Evolutionary conservation across 2,888 invertebrate species (phyloP), one percentile per base, ranked within the genome.

Genomic region (Parapristionchus giblindavisi): DNA sequence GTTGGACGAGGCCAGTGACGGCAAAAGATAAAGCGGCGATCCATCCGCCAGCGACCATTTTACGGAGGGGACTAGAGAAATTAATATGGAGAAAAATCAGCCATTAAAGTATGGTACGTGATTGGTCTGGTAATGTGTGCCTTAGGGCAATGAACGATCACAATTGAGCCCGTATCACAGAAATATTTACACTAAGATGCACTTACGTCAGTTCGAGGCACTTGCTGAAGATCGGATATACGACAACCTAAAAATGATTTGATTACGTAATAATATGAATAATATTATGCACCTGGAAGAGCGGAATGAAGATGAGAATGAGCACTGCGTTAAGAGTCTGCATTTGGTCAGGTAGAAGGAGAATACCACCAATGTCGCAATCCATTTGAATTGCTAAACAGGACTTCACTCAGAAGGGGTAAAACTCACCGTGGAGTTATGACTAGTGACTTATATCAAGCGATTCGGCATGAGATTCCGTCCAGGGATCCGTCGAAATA

Each of bases 41-140:
- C 32, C 94, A 86, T 56, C 97, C 96, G 6, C 98, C 98, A 85
- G 92, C 91, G 0, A 93, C 92, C 90, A 99, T 92, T 88, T 94
- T 93, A 87, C 94, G 94, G 72, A 96, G 89, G 0, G 96, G 94
- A 75, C 93, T 93, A 84, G 54, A 85, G 21, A 21, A 14, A 43
- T 43, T 14, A 17, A 43, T 17, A 14, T 43, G n/a, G n/a, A n/a
- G n/a, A n/a, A n/a, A n/a, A n/a, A n/a, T n/a, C n/a, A n/a, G n/a
- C n/a, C n/a, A n/a, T n/a, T n/a, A n/a, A n/a, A n/a, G n/a, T n/a
- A n/a, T n/a, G n/a, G n/a, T n/a, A n/a, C n/a, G n/a, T n/a, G n/a
- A n/a, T n/a, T n/a, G n/a, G n/a, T n/a, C n/a, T n/a, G n/a, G n/a
- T n/a, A n/a, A n/a, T n/a, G n/a, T n/a, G n/a, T n/a, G n/a, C n/a